These are phyloP conservation scores for Lepus townsendii DNA, from an alignment of 2,797 vertebrate species.

Conservation along the genomic window DNA sequence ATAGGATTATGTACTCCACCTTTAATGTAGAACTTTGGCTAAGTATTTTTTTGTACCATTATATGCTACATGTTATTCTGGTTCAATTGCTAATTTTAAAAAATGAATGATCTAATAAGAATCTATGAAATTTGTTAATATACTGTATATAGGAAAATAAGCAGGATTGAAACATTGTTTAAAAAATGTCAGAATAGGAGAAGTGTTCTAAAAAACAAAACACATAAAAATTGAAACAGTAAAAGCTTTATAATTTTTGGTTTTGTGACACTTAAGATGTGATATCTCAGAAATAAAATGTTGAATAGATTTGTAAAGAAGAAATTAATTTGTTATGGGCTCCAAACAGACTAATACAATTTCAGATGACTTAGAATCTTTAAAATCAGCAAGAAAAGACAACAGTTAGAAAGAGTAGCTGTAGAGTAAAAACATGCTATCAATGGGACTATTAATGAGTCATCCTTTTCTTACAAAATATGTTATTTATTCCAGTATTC, in stretches of 20 bases:
- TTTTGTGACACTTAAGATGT: background rate
- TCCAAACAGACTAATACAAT: background rate
- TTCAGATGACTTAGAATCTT: background rate
- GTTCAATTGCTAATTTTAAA: background rate
- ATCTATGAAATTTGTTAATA: background rate
- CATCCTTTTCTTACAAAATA: background rate
- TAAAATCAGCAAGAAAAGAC: background rate
- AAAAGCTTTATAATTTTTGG: background rate
- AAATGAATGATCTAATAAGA: background rate
- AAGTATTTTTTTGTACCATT: background rate
- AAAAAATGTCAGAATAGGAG: background rate
- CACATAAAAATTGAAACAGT: background rate
- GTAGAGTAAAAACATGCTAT: background rate
- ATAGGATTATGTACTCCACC: background rate
- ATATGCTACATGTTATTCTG: background rate
- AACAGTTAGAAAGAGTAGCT: background rate
- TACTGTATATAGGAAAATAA: background rate
- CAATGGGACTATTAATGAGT: background rate
- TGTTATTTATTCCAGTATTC: background rate
- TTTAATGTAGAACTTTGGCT: background rate
- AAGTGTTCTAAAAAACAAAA: background rate
- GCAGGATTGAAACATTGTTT: background rate
- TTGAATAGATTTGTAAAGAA: background rate
- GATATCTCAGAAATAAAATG: background rate
- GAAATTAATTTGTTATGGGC: background rate